Conservation (phyloP, 2,888 invertebrate genomes). For the Tanypteryx hageni region DNA sequence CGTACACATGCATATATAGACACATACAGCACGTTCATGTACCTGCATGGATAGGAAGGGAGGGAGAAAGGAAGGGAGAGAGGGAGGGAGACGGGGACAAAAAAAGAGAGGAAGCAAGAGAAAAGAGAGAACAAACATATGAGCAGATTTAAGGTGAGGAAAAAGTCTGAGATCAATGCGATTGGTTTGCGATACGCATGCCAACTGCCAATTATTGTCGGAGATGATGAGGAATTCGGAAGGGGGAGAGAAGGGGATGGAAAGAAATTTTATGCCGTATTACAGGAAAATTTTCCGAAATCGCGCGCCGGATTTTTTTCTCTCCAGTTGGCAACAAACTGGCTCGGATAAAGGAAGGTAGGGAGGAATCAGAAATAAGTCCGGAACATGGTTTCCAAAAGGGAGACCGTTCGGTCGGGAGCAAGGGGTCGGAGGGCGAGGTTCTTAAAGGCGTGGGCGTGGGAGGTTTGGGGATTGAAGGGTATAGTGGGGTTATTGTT, state of each 20-base stretch:
- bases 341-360: not conserved
- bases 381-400: not conserved
- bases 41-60: not conserved
- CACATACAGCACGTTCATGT: not conserved
- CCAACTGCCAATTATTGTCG: constrained; percentile 18
- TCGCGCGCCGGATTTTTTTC: not conserved
- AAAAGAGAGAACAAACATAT: not conserved
- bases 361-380: not conserved
- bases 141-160: not conserved
- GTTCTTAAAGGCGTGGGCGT: too few species aligned
- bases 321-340: not conserved
- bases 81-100: too few species aligned
- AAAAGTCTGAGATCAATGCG: not conserved
- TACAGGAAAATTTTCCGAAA: not conserved
- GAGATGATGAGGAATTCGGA: not conserved
- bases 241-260: not conserved
- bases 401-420: not conserved
- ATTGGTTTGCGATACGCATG: not conserved
- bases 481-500: too few species aligned
- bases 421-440: too few species aligned
- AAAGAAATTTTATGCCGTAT: not conserved
- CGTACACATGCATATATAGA: not conserved
- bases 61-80: not conserved
- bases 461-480: too few species aligned
- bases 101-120: too few species aligned